Conservation (phyloP, 2,797 vertebrate genomes). For the Channallabes apus region DNA sequence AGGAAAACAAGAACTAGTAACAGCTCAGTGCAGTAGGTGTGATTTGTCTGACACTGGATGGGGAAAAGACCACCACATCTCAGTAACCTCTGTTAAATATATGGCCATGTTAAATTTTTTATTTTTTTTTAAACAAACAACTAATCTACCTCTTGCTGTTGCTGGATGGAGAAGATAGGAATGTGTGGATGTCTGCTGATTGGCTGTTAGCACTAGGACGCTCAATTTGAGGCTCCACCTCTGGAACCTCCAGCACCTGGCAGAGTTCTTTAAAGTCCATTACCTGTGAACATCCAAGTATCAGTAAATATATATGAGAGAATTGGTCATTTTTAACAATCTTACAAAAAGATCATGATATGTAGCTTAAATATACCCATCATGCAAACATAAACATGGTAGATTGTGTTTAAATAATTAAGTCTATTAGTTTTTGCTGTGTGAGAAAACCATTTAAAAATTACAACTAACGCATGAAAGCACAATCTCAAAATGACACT, state of each 20-base stretch:
- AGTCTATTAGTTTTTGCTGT: not conserved
- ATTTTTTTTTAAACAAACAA: slow-evolving; percentile 19
- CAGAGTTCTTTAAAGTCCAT: slow-evolving; percentile 90
- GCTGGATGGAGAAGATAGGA: slow-evolving; percentile 89
- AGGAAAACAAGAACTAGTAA: not conserved
- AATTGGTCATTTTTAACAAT: not conserved
- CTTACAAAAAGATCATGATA: not conserved
- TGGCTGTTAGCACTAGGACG: slow-evolving; percentile 71
- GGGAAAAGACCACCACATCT: not conserved
- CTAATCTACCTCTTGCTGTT: slow-evolving; percentile 81
- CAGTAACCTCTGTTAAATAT: not conserved
- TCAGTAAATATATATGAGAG: not conserved
- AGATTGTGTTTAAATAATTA: not conserved
- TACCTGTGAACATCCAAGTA: slow-evolving; percentile 69
- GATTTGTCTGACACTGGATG: not conserved
- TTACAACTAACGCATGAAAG: not conserved
- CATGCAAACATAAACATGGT: not conserved
- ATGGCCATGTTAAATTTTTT: not conserved
- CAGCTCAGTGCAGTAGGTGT: not conserved
- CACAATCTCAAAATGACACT: no score
- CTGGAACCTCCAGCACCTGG: slow-evolving; percentile 82
- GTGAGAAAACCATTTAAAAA: not conserved
- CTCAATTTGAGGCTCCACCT: slow-evolving; percentile 74
- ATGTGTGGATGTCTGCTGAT: slow-evolving; percentile 79
- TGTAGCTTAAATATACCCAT: not conserved